Evolutionary conservation across 2,888 invertebrate species (phyloP).

Genomic region (Megaustenia siamemsis): DNA sequence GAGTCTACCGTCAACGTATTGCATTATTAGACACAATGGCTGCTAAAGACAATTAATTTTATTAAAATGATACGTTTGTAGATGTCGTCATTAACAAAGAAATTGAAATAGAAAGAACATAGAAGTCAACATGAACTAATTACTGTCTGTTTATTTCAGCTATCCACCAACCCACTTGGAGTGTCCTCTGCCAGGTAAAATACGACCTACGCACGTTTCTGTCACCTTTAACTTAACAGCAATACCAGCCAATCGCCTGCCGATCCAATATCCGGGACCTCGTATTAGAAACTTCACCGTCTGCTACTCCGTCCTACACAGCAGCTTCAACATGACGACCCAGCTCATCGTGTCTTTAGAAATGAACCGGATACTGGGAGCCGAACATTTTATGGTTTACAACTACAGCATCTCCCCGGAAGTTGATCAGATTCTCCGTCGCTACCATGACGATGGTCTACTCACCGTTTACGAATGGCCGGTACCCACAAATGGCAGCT

Average conservation of each 20-base stretch:
- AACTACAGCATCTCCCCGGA: conserved; percentile 33
- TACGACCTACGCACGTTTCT: too few relatives aligned
- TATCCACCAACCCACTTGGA: too few relatives aligned
- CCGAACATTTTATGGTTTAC: conserved; percentile 50
- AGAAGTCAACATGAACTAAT: too few relatives aligned
- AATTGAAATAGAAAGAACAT: too few relatives aligned
- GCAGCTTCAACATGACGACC: not conserved
- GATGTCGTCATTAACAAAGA: too few relatives aligned
- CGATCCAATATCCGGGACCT: conserved; percentile 23
- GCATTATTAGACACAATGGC: too few relatives aligned
- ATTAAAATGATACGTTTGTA: too few relatives aligned
- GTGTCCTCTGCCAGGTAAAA: too few relatives aligned
- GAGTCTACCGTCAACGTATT: too few relatives aligned
- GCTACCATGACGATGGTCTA: conserved; percentile 37
- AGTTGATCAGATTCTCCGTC: conserved; percentile 22
- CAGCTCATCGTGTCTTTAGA: conserved; percentile 39
- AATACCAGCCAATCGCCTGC: not conserved
- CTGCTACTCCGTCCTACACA: conserved; percentile 32
- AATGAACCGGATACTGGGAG: conserved; percentile 48
- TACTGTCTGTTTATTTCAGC: too few relatives aligned
- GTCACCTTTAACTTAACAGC: too few relatives aligned
- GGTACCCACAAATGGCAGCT: not conserved
- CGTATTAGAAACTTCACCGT: conserved; percentile 39
- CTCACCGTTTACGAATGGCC: conserved; percentile 41
- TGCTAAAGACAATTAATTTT: too few relatives aligned